Evolutionary conservation across 2,113 vertebrate species (phyloP), one percentile per base, ranked within the genome.

Genomic region (Corvus cornix): DNA sequence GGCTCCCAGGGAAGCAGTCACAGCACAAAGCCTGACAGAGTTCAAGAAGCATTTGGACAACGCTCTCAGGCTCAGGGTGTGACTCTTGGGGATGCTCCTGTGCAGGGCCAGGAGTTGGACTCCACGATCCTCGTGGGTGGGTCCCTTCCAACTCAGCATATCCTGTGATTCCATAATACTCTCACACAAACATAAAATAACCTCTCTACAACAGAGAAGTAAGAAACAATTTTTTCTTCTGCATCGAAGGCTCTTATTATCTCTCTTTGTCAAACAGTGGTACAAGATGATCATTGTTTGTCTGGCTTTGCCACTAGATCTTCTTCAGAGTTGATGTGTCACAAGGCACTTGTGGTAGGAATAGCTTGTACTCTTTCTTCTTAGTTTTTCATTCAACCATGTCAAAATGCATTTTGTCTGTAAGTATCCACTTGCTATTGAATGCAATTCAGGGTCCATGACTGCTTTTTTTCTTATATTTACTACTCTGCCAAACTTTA

Each of bases 401-500:
- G 1, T 80, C 64, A 74, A 94, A 94, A 78, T 46, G 30, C 2
- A 4, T 69, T 63, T 85, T 70, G 15, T 78, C 68, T 48, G 43
- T n/a, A 80, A 88, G 64, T 15, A 62, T 63, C 19, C 63, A 51
- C 56, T 88, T 88, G 64, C 21, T 79, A 24, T 33, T 87, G 78
- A 91, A 77, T 74, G 48, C 37, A 58, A 30, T 43, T 73, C 78
- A 58, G 55, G 30, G 33, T 41, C 68, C 23, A 11, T 20, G 33
- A 31, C 13, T 22, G 26, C 33, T 22, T 74, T 77, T 91, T 75
- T 81, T 14, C 59, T 78, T 51, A 4, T 70, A 60, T 93, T 85
- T 91, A 92, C 75, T 85, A 59, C 51, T 63, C 79, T 66, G 75
- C 13, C 85, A 86, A 88, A 74, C 55, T 86, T 96, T 48, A 83